These are phyloP conservation scores for Danionella cerebrum DNA, from an alignment of 2,113 vertebrate species.

Conservation along the genomic window DNA sequence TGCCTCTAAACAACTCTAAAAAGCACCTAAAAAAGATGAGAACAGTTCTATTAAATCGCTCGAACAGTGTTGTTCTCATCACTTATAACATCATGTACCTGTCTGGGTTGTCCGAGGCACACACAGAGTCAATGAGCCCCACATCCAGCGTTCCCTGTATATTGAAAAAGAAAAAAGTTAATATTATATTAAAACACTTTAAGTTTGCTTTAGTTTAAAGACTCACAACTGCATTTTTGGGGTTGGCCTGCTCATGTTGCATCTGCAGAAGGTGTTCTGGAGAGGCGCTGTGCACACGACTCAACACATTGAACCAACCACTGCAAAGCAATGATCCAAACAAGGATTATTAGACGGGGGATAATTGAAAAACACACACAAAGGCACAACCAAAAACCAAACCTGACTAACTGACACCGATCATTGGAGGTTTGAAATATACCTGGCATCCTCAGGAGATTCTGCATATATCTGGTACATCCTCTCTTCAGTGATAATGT, in stretches of 20 bases:
- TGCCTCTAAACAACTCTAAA: too few relatives aligned
- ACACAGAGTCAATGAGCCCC: constrained; percentile 85
- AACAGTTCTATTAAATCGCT: too few relatives aligned
- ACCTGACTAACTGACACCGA: too few relatives aligned
- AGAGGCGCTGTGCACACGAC: constrained; percentile 77
- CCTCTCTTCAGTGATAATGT: constrained; percentile 82
- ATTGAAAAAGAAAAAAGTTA: neutral
- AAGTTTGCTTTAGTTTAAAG: neutral
- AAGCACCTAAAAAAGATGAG: too few relatives aligned
- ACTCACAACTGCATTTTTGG: constrained; percentile 88
- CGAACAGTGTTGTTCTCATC: too few relatives aligned
- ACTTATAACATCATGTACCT: constrained; percentile 55
- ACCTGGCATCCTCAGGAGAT: constrained; percentile 89
- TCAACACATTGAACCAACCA: constrained; percentile 84
- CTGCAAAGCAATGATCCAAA: constrained; percentile 49
- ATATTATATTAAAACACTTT: neutral
- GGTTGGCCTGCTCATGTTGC: constrained; percentile 87
- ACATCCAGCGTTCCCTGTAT: constrained; percentile 83
- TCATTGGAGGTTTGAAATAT: constrained; percentile 27
- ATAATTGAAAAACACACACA: neutral
- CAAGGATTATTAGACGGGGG: neutral
- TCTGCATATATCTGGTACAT: constrained; percentile 86
- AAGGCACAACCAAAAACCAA: neutral
- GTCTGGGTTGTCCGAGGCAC: constrained; percentile 88
- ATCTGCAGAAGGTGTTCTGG: constrained; percentile 82